A percentile compares a stretch with the other conserved stretches of the same genome.
These are phyloP conservation scores for Diaphora mendica DNA, from an alignment of 2,888 invertebrate species.

Conservation along the genomic window DNA sequence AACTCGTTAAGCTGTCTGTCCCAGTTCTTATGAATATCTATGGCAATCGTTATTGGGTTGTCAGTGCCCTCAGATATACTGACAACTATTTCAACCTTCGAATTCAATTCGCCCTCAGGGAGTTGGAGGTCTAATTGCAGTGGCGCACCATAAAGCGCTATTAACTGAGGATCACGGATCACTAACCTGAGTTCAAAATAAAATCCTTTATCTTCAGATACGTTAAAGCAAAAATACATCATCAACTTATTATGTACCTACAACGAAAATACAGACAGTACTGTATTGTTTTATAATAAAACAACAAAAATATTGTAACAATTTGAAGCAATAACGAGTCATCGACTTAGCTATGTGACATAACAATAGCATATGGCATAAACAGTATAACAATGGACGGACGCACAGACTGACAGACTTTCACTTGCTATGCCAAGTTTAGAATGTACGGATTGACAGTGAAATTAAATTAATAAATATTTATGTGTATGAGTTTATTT, in stretches of 20 bases:
- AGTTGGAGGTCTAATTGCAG: too few relatives aligned
- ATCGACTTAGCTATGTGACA: slow-evolving; percentile 27
- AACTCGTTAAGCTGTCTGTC: too few relatives aligned
- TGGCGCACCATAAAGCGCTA: too few relatives aligned
- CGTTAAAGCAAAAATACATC: background rate
- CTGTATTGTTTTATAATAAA: slow-evolving; percentile 1
- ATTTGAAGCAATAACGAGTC: slow-evolving; percentile 15
- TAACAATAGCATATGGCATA: slow-evolving; percentile 28
- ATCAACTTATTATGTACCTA: too few relatives aligned
- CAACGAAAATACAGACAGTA: background rate
- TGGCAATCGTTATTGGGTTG: too few relatives aligned
- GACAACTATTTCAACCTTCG: too few relatives aligned
- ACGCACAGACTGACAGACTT: slow-evolving; percentile 29
- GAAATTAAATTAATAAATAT: slow-evolving; percentile 6
- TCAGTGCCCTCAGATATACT: too few relatives aligned
- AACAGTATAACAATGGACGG: slow-evolving; percentile 30
- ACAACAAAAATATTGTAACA: background rate
- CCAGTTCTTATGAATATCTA: too few relatives aligned
- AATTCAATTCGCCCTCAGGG: too few relatives aligned
- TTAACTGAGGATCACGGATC: too few relatives aligned
- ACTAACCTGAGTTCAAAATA: too few relatives aligned
- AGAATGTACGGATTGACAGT: background rate
- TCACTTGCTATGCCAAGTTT: slow-evolving; percentile 25
- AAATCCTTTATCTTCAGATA: too few relatives aligned
- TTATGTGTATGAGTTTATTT: background rate